phyloP scores from a whole-genome alignment of 2,888 invertebrate genomes.

The Spisula solida region DNA sequence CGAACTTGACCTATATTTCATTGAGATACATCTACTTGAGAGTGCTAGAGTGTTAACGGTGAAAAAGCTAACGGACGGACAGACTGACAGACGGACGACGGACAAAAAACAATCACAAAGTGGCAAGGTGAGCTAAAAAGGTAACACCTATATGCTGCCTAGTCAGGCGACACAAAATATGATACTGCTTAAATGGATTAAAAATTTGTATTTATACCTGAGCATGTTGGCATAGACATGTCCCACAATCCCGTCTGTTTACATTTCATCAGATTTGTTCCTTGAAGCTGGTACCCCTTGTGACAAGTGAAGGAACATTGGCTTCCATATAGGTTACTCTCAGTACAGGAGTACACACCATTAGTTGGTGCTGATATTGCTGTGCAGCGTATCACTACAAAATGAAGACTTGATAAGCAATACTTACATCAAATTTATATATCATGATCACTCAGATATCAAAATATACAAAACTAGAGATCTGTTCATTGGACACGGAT shows the following conservation, averaged over 20 bases:
- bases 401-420: neutral
- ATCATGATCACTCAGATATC: no score
- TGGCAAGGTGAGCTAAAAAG: no score
- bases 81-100: no score
- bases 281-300: conserved; percentile 14
- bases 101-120: no score
- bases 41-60: no score
- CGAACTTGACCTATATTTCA: no score
- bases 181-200: neutral
- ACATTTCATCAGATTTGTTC: neutral
- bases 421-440: no score
- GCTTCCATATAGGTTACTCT: conserved; percentile 13
- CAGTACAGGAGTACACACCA: conserved; percentile 14
- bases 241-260: neutral
- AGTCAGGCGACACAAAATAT: neutral
- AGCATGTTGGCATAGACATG: neutral
- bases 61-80: no score
- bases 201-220: neutral
- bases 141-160: no score
- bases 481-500: no score
- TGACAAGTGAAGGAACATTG: conserved; percentile 21
- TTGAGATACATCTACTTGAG: no score
- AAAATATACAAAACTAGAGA: no score
- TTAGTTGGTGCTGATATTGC: neutral
- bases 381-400: neutral